Evolutionary conservation across 2,797 vertebrate species (phyloP).

Genomic region (Sebastes cheni): DNA sequence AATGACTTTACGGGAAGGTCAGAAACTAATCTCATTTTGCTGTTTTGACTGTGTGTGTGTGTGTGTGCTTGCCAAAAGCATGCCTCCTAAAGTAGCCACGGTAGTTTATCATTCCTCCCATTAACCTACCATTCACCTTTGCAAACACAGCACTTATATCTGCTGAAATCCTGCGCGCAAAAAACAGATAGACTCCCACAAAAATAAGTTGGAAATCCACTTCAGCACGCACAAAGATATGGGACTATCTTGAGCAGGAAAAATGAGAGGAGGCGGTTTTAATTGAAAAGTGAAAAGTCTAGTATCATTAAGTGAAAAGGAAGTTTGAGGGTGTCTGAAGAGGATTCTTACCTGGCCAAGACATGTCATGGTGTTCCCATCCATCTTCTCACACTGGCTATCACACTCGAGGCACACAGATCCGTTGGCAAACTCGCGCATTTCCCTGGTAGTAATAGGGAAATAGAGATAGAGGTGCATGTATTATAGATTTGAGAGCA

Average conservation of each 20-base stretch:
- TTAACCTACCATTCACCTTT: constrained; percentile 72
- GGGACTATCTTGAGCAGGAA: constrained; percentile 26
- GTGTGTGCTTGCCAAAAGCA: constrained; percentile 45
- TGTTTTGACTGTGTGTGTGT: constrained; percentile 17
- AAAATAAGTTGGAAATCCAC: constrained; percentile 39
- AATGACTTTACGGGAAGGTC: constrained; percentile 61
- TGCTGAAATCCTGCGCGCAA: constrained; percentile 18
- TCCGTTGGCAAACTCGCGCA: constrained; percentile 92
- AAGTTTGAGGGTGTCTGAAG: not conserved
- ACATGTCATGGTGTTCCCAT: constrained; percentile 88
- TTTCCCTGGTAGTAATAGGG: constrained; percentile 84
- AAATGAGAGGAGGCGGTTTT: constrained; percentile 25
- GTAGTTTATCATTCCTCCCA: constrained; percentile 66
- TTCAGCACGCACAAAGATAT: constrained; percentile 30
- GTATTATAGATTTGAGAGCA: constrained; percentile 66
- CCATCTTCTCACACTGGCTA: constrained; percentile 93
- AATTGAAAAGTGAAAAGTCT: constrained; percentile 19
- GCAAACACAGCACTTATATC: constrained; percentile 56
- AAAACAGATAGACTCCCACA: constrained; percentile 35
- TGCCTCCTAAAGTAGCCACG: constrained; percentile 39
- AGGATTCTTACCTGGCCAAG: constrained; percentile 88
- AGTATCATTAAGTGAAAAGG: not conserved
- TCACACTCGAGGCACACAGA: constrained; percentile 94
- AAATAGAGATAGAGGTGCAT: constrained; percentile 57
- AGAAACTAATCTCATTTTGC: constrained; percentile 52